Conservation (phyloP, 2,797 vertebrate genomes). For the Coccyzus lansbergi region DNA sequence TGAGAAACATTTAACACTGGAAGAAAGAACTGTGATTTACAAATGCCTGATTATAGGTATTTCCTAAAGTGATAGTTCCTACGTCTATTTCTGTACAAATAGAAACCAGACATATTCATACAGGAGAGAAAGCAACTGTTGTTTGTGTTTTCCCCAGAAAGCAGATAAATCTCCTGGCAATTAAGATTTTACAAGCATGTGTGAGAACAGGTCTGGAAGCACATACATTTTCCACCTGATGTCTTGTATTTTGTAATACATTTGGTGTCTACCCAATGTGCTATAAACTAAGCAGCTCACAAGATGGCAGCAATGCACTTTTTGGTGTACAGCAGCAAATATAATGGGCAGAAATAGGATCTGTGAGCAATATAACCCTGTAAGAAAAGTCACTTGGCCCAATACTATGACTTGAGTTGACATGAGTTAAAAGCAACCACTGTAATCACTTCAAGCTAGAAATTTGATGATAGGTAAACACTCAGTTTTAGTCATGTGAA, state of each 20-base stretch:
- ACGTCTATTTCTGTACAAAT: neutral
- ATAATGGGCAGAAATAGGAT: neutral
- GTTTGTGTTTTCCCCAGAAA: neutral
- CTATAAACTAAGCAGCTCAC: conserved; percentile 7
- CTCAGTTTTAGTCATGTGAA: neutral
- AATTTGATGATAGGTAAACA: neutral
- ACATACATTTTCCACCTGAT: fast-evolving
- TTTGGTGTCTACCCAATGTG: neutral
- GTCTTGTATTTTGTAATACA: fast-evolving
- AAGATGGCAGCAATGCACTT: conserved; percentile 70
- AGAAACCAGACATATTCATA: neutral
- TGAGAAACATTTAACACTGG: neutral
- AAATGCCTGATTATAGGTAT: neutral
- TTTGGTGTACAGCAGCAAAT: fast-evolving
- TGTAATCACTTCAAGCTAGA: neutral
- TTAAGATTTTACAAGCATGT: neutral
- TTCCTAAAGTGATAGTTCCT: neutral
- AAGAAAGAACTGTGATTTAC: neutral
- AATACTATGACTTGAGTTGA: fast-evolving
- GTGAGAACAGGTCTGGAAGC: neutral
- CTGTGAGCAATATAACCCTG: fast-evolving
- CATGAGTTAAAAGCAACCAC: neutral
- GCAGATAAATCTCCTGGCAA: neutral
- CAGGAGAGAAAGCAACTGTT: neutral
- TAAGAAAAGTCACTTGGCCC: neutral